Base-by-base conservation (phyloP, 2,113 vertebrate species). In the Lucifuga dentata region DNA sequence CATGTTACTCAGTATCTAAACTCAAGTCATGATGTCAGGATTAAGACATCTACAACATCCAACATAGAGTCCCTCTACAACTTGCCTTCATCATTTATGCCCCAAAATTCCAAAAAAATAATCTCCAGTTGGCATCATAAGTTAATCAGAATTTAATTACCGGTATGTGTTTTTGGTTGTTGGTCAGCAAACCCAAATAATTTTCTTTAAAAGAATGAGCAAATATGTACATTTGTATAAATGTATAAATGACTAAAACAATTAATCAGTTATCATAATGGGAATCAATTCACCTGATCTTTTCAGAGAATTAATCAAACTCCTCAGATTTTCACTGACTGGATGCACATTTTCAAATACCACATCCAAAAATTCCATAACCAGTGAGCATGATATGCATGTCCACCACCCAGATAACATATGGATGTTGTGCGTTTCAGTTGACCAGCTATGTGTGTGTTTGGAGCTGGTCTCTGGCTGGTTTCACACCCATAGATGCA, bases 391-490 rank as follows among this genome's bases (percentile, higher is more conserved):
- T 35, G 10, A 17, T 19, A 10, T 52, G 26, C n/a, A 35, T 15
- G 35, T 29, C 26, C 26, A 29, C 3, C 26, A 29, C 7, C 26
- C 26, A 29, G 3, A 29, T 29, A 29, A 29, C 72, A 71, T 68
- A 76, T 68, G 53, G 43, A 83, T 75, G 83, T 74, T 76, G 59
- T 81, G 86, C 50, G 85, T 86, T 89, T 90, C 88, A 81, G 59
- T 83, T 85, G 62, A 88, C 70, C 86, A 85, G 83, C 79, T 89
- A 66, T 66, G 72, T 81, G 87, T 86, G 88, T 88, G 86, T 87
- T 90, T 86, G 87, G 88, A 86, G 56, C 76, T 55, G 64, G 68
- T 81, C 86, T 90, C 83, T 81, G 90, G 88, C 73, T 92, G 91
- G 89, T 61, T 80, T 84, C 86, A 87, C 89, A 80, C 88, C 81